A percentile compares a stretch with the other conserved stretches of the same genome.
These are phyloP conservation scores for Galemys pyrenaicus DNA, from an alignment of 2,113 vertebrate species.

Conservation along the genomic window DNA sequence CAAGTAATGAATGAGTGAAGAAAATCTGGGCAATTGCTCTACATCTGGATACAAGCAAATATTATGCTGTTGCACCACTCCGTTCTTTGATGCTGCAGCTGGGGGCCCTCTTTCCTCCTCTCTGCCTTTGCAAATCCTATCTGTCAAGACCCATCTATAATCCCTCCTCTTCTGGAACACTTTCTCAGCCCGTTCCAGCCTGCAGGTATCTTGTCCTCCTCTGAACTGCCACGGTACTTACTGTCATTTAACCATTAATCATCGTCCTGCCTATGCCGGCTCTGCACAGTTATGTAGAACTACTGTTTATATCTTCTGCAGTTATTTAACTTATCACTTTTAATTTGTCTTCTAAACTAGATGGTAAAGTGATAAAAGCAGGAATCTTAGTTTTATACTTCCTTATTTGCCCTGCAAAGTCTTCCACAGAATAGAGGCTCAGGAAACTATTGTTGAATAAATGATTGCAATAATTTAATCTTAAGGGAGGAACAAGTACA, in stretches of 20 bases:
- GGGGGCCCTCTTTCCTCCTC: not conserved
- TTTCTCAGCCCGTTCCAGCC: not conserved
- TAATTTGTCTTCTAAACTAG: slow-evolving; percentile 6
- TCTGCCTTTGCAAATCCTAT: slow-evolving; percentile 21
- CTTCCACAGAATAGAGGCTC: not conserved
- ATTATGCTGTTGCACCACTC: not conserved
- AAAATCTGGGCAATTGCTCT: not conserved
- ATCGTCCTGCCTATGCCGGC: not conserved
- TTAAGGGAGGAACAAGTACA: not conserved
- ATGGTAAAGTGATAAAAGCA: not conserved
- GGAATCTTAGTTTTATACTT: slow-evolving; percentile 38
- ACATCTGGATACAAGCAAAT: not conserved
- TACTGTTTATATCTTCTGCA: not conserved
- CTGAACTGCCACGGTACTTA: not conserved
- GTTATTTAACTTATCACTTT: slow-evolving; percentile 41
- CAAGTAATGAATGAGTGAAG: not conserved
- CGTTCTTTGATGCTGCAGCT: not conserved
- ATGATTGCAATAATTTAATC: not conserved
- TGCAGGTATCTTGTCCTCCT: not conserved
- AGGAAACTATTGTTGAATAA: slow-evolving; percentile 12
- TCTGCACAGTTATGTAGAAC: not conserved
- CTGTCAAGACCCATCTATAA: not conserved
- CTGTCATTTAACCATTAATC: slow-evolving; percentile 41
- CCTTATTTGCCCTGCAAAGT: slow-evolving; percentile 1
- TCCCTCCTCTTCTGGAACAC: slow-evolving; percentile 1